Conservation (phyloP, 2,888 invertebrate genomes). For the Sinotaia quadrata region DNA sequence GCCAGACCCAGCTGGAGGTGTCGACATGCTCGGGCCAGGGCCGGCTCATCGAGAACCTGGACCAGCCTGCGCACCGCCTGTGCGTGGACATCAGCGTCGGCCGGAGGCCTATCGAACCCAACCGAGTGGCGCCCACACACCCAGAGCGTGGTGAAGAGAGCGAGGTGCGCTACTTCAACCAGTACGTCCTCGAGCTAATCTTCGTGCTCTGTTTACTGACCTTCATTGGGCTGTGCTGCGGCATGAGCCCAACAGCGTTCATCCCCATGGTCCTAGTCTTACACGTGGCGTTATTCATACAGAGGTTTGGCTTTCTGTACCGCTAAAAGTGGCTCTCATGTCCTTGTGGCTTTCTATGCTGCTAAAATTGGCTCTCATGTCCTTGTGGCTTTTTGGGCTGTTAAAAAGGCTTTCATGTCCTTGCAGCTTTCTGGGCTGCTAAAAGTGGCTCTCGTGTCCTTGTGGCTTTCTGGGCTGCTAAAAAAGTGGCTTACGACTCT, state of each 20-base stretch:
- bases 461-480: not conserved
- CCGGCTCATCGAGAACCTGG: not conserved
- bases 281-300: constrained; percentile 2
- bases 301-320: not conserved
- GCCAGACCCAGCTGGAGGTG: not conserved
- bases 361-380: too few species aligned
- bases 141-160: not conserved
- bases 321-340: not conserved
- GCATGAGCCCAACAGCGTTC: too few species aligned
- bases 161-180: not conserved
- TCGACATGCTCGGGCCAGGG: not conserved
- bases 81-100: too few species aligned
- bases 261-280: constrained; percentile 15
- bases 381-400: too few species aligned
- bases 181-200: constrained; percentile 17
- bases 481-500: too few species aligned
- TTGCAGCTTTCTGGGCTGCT: not conserved
- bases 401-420: too few species aligned
- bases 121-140: too few species aligned
- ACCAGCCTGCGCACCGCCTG: not conserved
- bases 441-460: not conserved
- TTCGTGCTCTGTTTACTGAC: constrained; percentile 20
- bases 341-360: not conserved
- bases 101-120: too few species aligned
- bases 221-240: constrained; percentile 16